Evolutionary conservation across 1,140 invertebrate species (phyloP).

Genomic region (Meteorus sp.): DNA sequence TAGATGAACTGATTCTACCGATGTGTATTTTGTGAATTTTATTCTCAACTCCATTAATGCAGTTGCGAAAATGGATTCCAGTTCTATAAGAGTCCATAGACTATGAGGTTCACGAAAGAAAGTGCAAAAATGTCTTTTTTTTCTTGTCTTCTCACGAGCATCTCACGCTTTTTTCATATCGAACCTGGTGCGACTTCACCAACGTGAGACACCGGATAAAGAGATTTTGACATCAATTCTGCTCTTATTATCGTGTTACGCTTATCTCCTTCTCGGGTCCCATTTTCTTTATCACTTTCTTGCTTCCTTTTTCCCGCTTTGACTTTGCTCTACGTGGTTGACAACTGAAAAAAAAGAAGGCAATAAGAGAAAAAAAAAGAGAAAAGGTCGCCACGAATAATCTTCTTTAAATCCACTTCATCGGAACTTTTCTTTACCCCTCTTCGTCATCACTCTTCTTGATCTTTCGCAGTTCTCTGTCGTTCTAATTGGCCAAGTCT

Average conservation of each 20-base stretch:
- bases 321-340: background rate
- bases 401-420: background rate
- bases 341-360: background rate
- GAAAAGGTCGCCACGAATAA: background rate
- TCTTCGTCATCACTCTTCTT: no score
- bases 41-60: no score
- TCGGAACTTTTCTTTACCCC: background rate
- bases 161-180: background rate
- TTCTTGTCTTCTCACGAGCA: background rate
- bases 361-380: conserved; percentile 5
- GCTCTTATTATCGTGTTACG: conserved; percentile 20
- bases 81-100: no score
- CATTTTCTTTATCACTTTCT: background rate
- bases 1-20: no score
- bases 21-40: no score
- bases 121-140: background rate
- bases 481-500: background rate
- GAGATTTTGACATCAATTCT: conserved; percentile 23
- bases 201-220: conserved; percentile 13
- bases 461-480: no score
- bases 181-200: background rate
- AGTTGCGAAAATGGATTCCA: no score
- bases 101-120: no score
- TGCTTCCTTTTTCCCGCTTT: background rate
- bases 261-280: conserved; percentile 9